phyloP scores from a whole-genome alignment of 2,797 vertebrate species.

The Tympanoctomys barrerae region DNA sequence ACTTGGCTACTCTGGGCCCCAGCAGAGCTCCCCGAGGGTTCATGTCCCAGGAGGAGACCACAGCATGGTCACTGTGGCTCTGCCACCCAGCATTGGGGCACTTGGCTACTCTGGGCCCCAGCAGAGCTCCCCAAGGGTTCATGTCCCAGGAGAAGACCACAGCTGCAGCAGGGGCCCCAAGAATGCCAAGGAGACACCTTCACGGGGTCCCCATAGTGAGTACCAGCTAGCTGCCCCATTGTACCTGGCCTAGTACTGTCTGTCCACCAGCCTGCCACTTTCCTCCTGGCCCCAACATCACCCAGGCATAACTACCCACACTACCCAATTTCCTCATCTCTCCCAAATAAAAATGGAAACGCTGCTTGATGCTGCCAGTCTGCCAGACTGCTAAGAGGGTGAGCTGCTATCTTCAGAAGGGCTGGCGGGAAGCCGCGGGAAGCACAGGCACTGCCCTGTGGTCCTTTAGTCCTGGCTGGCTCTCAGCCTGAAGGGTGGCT shows the following conservation, averaged over 20 bases:
- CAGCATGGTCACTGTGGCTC: neutral
- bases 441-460: neutral
- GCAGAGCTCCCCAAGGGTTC: neutral
- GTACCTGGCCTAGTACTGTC: neutral
- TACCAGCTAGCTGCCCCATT: neutral
- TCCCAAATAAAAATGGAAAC: neutral
- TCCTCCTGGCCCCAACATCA: neutral
- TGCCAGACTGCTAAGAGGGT: neutral
- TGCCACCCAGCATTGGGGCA: neutral
- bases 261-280: neutral
- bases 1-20: neutral
- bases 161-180: neutral
- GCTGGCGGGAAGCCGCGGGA: neutral
- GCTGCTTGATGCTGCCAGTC: accelerated
- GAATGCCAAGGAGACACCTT: neutral
- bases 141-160: neutral
- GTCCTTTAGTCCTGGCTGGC: neutral
- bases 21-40: neutral
- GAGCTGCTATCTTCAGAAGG: neutral
- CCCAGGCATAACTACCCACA: neutral
- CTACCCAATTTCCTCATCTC: neutral
- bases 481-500: neutral
- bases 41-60: neutral
- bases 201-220: accelerated
- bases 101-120: neutral